phyloP scores from a whole-genome alignment of 2,113 vertebrate species.

The Dicrurus megarhynchus region DNA sequence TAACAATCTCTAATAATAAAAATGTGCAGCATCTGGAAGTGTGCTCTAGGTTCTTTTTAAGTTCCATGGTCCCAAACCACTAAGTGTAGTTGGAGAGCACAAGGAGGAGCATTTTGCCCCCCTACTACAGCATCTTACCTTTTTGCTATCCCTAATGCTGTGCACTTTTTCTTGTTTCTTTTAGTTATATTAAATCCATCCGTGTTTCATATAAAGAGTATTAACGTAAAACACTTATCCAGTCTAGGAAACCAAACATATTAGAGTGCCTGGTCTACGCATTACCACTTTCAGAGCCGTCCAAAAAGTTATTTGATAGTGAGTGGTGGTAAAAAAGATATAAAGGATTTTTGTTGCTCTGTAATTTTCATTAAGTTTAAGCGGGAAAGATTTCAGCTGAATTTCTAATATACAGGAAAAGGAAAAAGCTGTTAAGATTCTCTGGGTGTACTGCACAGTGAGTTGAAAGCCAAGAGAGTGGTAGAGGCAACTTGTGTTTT shows the following conservation, averaged over 20 bases:
- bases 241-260: neutral
- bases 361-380: slow-evolving; percentile 23
- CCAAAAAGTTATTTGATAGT: slow-evolving; percentile 3
- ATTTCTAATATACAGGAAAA: neutral
- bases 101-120: neutral
- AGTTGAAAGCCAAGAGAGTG: neutral
- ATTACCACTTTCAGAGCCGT: neutral
- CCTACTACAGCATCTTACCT: neutral
- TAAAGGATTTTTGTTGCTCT: neutral
- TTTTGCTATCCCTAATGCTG: neutral
- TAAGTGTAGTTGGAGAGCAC: neutral
- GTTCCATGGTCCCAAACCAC: neutral
- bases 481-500: neutral
- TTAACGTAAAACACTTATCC: neutral
- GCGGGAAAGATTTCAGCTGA: neutral
- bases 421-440: neutral
- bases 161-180: neutral
- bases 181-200: neutral
- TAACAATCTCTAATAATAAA: neutral
- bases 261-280: neutral
- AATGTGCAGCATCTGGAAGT: neutral
- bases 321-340: neutral
- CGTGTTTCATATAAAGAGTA: neutral
- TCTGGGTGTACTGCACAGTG: neutral
- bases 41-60: neutral